A percentile compares a stretch with the other conserved stretches of the same genome.
phyloP scores from a whole-genome alignment of 2,113 vertebrate genomes.

The Cryptoleucopteryx plumbea region DNA sequence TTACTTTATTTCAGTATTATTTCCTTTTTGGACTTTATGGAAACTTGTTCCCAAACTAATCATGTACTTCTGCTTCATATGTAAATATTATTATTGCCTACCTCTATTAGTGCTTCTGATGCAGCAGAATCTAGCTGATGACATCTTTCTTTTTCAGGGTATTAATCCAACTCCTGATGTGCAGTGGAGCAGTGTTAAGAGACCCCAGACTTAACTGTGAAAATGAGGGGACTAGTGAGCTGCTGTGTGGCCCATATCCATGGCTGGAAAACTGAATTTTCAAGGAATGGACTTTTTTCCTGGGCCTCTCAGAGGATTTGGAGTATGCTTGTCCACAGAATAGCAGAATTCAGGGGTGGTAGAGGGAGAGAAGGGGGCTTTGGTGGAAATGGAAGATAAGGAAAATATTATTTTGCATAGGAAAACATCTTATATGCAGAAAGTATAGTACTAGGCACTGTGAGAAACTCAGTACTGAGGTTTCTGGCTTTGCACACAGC shows the following conservation, averaged over 20 bases:
- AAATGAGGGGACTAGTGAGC: neutral
- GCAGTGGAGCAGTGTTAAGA: neutral
- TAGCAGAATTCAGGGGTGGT: neutral
- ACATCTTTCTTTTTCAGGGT: neutral
- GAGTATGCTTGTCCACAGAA: neutral
- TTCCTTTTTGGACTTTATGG: neutral
- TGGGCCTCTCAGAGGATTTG: neutral
- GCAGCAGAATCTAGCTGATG: neutral
- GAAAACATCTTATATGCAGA: neutral
- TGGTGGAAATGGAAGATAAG: neutral
- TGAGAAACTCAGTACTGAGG: neutral
- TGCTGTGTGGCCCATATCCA: neutral
- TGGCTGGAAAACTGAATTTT: neutral
- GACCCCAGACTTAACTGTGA: neutral
- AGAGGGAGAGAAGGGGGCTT: neutral
- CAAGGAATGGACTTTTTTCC: neutral
- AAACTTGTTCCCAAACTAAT: neutral
- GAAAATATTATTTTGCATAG: neutral
- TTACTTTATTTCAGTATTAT: neutral
- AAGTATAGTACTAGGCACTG: neutral
- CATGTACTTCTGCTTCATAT: neutral
- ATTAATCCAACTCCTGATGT: neutral
- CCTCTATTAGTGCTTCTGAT: neutral
- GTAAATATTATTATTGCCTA: neutral
- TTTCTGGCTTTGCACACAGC: neutral